Percentiles rank a stretch among this genome's conserved stretches.
These are phyloP conservation scores for Pseudopleuronectes americanus DNA, from an alignment of 2,797 vertebrate species.

Conservation along the genomic window DNA sequence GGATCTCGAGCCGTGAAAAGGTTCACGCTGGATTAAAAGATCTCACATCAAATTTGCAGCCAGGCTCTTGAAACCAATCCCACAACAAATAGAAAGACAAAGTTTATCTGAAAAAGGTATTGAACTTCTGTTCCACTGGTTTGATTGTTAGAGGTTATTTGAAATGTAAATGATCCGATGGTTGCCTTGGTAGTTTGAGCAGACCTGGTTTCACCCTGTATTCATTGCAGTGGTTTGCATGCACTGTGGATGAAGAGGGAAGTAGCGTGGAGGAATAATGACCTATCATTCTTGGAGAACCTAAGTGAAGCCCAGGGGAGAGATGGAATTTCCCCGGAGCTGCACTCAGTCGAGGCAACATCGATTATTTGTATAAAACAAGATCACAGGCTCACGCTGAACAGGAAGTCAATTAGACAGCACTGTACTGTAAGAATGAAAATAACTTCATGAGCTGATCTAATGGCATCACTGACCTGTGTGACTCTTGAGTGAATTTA, in stretches of 20 bases:
- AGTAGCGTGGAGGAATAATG: constrained; percentile 40
- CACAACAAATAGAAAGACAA: background rate
- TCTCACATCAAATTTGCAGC: background rate
- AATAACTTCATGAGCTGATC: background rate
- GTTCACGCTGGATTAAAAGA: background rate
- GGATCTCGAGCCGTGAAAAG: background rate
- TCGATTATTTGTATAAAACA: constrained; percentile 72
- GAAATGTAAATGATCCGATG: background rate
- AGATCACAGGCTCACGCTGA: constrained; percentile 54
- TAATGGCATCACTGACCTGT: no score
- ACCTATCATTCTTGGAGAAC: constrained; percentile 52
- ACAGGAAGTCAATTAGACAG: constrained; percentile 60
- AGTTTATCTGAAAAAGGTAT: background rate
- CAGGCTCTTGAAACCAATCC: background rate
- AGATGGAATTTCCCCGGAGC: constrained; percentile 65
- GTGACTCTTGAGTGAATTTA: no score
- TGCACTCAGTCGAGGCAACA: constrained; percentile 63
- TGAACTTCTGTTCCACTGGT: background rate
- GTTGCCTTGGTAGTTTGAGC: background rate
- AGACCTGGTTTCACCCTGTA: no score
- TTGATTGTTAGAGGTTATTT: background rate
- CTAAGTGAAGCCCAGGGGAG: constrained; percentile 53
- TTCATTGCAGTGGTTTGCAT: constrained; percentile 25
- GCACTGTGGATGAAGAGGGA: constrained; percentile 24
- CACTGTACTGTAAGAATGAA: constrained; percentile 48